Conservation (phyloP, 2,113 vertebrate genomes). For the Tricholaema leucomelas region DNA sequence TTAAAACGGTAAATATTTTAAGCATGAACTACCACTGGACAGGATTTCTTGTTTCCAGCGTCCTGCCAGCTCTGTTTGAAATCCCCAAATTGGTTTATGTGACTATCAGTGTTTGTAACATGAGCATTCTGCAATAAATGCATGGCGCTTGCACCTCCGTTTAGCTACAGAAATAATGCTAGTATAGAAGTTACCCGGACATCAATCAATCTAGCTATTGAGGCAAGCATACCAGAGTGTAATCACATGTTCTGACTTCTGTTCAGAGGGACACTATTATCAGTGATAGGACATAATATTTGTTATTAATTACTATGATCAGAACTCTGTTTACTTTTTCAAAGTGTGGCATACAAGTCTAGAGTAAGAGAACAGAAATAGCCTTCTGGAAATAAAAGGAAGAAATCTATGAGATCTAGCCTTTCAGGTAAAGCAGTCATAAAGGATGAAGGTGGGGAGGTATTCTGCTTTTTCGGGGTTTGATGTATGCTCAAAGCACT, state of each 20-base stretch:
- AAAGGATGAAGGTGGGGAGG: not conserved
- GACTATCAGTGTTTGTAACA: not conserved
- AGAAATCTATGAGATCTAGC: not conserved
- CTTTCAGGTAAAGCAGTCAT: not conserved
- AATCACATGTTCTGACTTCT: rapidly evolving
- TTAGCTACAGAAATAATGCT: not conserved
- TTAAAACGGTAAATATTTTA: not conserved
- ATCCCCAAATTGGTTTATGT: not conserved
- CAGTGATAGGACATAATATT: too few species aligned
- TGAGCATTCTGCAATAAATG: not conserved
- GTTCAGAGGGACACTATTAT: rapidly evolving
- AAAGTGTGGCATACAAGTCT: not conserved
- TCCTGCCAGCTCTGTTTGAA: not conserved
- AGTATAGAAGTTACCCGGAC: not conserved
- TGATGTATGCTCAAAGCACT: not conserved
- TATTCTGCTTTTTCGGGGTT: not conserved
- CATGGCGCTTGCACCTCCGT: not conserved
- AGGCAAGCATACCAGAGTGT: not conserved
- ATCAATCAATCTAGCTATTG: not conserved
- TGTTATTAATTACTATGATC: not conserved
- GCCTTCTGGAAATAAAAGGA: not conserved
- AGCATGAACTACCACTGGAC: not conserved
- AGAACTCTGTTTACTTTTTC: not conserved
- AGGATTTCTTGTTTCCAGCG: not conserved
- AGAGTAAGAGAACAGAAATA: not conserved